Base-by-base conservation (phyloP, 1,140 invertebrate species). In the Drosophila santomea region DNA sequence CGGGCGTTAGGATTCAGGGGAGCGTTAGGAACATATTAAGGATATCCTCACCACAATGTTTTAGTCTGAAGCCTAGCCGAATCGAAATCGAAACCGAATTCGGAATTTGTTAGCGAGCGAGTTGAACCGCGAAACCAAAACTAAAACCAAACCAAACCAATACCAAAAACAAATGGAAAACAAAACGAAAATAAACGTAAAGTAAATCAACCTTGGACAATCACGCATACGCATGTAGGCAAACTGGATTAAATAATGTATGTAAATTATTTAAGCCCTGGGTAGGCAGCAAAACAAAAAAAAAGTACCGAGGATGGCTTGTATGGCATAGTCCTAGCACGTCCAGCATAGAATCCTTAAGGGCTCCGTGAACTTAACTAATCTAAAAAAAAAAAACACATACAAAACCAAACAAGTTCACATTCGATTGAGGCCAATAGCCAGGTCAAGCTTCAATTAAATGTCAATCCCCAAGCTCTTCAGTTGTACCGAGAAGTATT, bases 161-260 rank as follows among this genome's bases (percentile, higher is more conserved):
- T 17, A 17, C 17, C 6, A 43, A 47, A 69, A 61, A 14, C n/a
- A 17, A 61, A 74, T 52, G 20, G 48, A 54, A 68, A 2, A 32
- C 28, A 32, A 32, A 55, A 39, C 56, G 54, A 55, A 73, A 75
- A 59, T 17, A 38, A 66, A 78, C 67, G 51, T 25, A 76, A 48
- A 39, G 36, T 77, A 78, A 88, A 77, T 51, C 57, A 60, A 84
- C 74, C 84, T 73, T 89, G 80, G 84, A 89, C 84, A 89, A 89
- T 89, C 84, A 89, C 84, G 78, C 83, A 72, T 82, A 88, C 78
- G 63, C 56, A 85, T 80, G 72, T 69, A 73, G 56, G 72, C 75
- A 47, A 72, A 69, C 59, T 14, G 64, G 66, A 58, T 71, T 72
- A 72, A 71, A 78, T 72, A 78, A 58, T 71, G 52, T 58, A 78